Conservation (phyloP, 2,888 invertebrate species). For the Uropetala carovei region DNA sequence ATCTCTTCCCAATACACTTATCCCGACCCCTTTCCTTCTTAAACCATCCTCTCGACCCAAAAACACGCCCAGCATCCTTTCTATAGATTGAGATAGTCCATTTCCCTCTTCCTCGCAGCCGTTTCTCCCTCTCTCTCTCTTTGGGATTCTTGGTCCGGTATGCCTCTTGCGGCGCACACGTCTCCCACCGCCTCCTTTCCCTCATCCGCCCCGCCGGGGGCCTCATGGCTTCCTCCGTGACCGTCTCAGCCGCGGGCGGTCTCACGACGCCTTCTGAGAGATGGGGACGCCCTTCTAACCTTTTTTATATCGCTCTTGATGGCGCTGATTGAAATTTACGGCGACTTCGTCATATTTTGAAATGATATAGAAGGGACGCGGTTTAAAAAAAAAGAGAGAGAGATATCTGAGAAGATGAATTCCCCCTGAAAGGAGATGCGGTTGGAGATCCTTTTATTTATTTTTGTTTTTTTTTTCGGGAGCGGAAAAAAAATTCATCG, state of each 20-base stretch:
- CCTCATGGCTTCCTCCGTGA: constrained; percentile 19
- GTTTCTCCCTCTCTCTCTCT: constrained; percentile 48
- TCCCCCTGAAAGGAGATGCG: background rate
- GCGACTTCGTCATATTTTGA: constrained; percentile 53
- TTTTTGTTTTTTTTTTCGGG: background rate
- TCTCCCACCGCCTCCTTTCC: background rate
- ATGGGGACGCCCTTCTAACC: background rate
- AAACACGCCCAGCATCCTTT: background rate
- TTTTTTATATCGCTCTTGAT: constrained; percentile 10
- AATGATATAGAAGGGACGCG: constrained; percentile 34
- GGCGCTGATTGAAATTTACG: constrained; percentile 57
- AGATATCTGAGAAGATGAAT: background rate
- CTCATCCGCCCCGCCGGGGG: background rate
- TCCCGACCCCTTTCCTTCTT: background rate
- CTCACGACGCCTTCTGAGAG: constrained; percentile 45
- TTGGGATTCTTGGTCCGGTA: constrained; percentile 39
- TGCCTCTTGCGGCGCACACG: background rate
- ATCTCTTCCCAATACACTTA: background rate
- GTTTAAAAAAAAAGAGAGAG: background rate
- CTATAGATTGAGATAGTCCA: constrained; percentile 59
- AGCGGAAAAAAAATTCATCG: background rate
- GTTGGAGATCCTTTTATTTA: background rate
- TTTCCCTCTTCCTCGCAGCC: constrained; percentile 27
- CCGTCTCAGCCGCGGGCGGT: constrained; percentile 29
- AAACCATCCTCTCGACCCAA: background rate